Conservation (phyloP, 2,797 vertebrate species). For the Megalops cyprinoides region DNA sequence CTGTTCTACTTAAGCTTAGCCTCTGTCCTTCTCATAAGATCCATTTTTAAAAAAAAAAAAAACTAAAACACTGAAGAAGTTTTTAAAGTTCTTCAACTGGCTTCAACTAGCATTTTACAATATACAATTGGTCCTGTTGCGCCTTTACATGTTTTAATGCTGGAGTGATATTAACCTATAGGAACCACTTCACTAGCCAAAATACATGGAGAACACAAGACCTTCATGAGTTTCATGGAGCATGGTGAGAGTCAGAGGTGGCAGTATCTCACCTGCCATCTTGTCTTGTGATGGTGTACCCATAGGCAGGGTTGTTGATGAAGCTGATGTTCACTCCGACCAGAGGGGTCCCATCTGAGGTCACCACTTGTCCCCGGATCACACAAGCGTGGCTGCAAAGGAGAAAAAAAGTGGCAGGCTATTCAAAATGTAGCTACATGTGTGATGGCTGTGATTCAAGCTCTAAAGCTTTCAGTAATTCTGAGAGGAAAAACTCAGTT, state of each 20-base stretch:
- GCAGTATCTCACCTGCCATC: constrained; percentile 86
- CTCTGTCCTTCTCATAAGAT: too few relatives aligned
- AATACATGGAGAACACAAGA: neutral
- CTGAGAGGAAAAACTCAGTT: neutral
- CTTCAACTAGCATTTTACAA: too few relatives aligned
- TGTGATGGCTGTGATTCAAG: too few relatives aligned
- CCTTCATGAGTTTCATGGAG: neutral
- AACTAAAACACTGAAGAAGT: too few relatives aligned
- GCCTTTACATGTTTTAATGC: too few relatives aligned
- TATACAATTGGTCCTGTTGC: too few relatives aligned
- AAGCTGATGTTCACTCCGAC: constrained; percentile 86
- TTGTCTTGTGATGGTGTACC: constrained; percentile 94
- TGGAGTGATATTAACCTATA: neutral
- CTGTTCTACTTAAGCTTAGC: too few relatives aligned
- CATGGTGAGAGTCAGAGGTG: neutral
- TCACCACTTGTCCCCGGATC: constrained; percentile 96
- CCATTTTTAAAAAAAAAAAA: too few relatives aligned
- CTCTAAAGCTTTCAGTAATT: neutral
- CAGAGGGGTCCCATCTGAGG: constrained; percentile 91
- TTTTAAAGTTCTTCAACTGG: too few relatives aligned
- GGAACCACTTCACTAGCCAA: constrained; percentile 48
- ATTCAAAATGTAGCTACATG: too few relatives aligned
- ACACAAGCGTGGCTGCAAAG: constrained; percentile 89
- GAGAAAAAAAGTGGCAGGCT: neutral
- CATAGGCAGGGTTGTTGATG: constrained; percentile 83